Evolutionary conservation across 2,888 invertebrate genomes (phyloP).

Genomic region (Papilio protenor): DNA sequence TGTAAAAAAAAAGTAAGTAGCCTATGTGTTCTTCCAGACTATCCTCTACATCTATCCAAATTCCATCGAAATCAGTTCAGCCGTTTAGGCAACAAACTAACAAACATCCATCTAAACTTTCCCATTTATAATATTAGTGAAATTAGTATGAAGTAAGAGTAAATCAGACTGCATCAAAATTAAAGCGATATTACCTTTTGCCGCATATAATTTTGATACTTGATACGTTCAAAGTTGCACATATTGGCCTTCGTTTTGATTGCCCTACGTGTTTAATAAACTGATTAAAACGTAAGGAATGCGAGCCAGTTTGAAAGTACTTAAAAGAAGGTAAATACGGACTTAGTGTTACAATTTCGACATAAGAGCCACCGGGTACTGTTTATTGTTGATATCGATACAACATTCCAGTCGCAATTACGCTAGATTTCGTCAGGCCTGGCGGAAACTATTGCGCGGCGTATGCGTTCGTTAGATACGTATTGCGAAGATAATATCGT

Average conservation of each 20-base stretch:
- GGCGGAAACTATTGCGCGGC: slow-evolving; percentile 55
- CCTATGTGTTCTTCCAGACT: too few relatives aligned
- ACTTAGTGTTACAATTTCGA: slow-evolving; percentile 37
- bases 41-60: too few relatives aligned
- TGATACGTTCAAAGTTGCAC: slow-evolving; percentile 4
- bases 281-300: slow-evolving; percentile 24
- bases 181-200: not conserved
- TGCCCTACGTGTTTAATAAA: slow-evolving; percentile 23
- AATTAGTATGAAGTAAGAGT: too few relatives aligned
- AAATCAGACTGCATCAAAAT: not conserved
- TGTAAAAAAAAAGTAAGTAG: too few relatives aligned
- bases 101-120: too few relatives aligned
- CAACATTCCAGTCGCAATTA: slow-evolving; percentile 51
- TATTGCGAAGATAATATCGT: slow-evolving; percentile 50
- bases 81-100: too few relatives aligned
- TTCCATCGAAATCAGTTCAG: too few relatives aligned
- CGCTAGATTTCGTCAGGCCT: slow-evolving; percentile 56
- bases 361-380: slow-evolving; percentile 28
- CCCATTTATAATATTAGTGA: too few relatives aligned
- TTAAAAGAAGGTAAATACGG: slow-evolving; percentile 26
- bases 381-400: slow-evolving; percentile 45
- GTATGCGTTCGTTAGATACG: slow-evolving; percentile 48
- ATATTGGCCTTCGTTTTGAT: slow-evolving; percentile 16
- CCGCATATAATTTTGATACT: not conserved
- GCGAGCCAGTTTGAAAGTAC: slow-evolving; percentile 24